phyloP scores from a whole-genome alignment of 2,113 vertebrate species.

The Pangasianodon gigas region DNA sequence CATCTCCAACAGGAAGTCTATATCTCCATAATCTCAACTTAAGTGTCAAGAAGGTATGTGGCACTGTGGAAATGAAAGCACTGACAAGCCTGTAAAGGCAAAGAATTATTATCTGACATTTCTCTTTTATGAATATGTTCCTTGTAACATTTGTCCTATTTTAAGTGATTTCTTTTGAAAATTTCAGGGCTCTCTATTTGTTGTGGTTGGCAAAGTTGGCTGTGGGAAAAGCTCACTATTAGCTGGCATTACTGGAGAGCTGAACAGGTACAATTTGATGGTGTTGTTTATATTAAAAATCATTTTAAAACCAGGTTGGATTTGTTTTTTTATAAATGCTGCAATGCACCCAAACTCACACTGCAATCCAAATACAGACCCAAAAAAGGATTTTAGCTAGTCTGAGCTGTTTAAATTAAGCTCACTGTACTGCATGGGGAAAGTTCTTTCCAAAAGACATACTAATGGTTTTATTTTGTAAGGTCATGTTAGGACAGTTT shows the following conservation, averaged over 20 bases:
- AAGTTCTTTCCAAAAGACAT: not conserved
- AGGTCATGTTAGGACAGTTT: not conserved
- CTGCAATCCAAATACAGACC: not conserved
- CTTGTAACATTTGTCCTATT: not conserved
- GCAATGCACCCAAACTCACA: not conserved
- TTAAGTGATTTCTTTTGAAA: not conserved
- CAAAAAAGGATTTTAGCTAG: not conserved
- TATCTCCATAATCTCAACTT: slow-evolving; percentile 79
- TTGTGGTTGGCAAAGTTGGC: slow-evolving; percentile 91
- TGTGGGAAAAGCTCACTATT: slow-evolving; percentile 92
- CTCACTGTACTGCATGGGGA: not conserved
- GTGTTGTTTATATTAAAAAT: not conserved
- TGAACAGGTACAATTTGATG: slow-evolving; percentile 80
- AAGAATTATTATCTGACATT: not conserved
- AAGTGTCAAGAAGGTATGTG: slow-evolving; percentile 77
- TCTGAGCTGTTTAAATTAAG: not conserved
- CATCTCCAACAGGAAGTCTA: slow-evolving; percentile 59
- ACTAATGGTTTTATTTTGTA: not conserved
- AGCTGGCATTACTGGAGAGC: slow-evolving; percentile 88
- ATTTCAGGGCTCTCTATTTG: slow-evolving; percentile 84
- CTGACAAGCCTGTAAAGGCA: not conserved
- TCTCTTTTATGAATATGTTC: not conserved
- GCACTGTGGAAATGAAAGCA: not conserved
- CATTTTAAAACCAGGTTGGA: not conserved
- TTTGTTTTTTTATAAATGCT: not conserved